Base-by-base conservation (phyloP, 2,888 invertebrate species). In the Strigamia crassipes region DNA sequence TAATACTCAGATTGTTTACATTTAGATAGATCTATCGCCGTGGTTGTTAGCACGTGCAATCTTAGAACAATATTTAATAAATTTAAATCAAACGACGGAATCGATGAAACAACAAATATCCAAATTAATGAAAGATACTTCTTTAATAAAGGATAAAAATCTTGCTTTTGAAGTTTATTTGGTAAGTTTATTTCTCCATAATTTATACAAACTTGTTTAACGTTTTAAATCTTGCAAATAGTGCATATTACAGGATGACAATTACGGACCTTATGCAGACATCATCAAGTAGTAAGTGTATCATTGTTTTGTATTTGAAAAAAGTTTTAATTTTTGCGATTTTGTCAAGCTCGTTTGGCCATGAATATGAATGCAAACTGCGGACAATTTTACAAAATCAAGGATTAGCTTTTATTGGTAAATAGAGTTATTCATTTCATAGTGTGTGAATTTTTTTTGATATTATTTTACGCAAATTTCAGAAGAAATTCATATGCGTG, bases 221-320 rank as follows among this genome's bases (percentile, higher is more conserved):
- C 23, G 83, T 56, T 84, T 82, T 83, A 84, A 85, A 85, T 86
- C 84, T 85, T 91, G 91, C 84, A 0, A 9, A 38, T 88, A 94
- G 92, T 94, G 94, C 86, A 90, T 92, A 9, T 89, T 94, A 84
- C 92, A 93, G 88, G 96, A 97, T 87, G 93, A 94, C 86, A 92
- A 93, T 84, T 95, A 96, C 89, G 96, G 96, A 61, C 93, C 94
- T 0, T 89, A 94, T 85, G 91, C 93, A 83, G 95, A 96, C 89
- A 90, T 92, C 42, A 92, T 94, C 83, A 93, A 93, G 88, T 92
- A 92, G 92, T 94, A 89, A 90, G 91, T 89, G 51, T 13, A n/a
- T 82, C 73, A n/a, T 82, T 77, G 66, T 56, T 15, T 78, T 61
- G 15, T 31, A 31, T 13, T 10, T 38, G 18, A n/a, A 34, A 8